Evolutionary conservation across 2,797 vertebrate species (phyloP).

Genomic region (Morelia viridis): DNA sequence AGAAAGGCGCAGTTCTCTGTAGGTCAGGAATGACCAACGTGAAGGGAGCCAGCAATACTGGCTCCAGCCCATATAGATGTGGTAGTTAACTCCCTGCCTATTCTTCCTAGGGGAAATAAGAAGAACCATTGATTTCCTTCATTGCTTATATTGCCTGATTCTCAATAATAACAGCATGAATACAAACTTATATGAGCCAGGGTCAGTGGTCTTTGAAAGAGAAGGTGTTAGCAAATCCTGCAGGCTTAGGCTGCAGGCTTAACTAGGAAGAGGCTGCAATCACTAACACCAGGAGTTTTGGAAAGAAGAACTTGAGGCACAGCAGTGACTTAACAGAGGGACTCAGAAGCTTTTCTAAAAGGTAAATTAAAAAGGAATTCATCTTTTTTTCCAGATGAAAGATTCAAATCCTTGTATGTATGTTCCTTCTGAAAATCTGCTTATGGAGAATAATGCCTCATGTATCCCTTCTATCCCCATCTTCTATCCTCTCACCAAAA

Average conservation of each 20-base stretch:
- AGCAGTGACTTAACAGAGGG: not conserved
- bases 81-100: not conserved
- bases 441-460: not conserved
- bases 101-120: conserved; percentile 15
- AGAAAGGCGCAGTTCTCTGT: not conserved
- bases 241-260: too few relatives aligned
- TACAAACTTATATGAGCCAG: not conserved
- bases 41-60: not conserved
- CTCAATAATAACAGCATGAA: not conserved
- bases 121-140: conserved; percentile 18
- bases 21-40: not conserved
- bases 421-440: not conserved
- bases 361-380: not conserved
- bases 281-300: not conserved
- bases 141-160: conserved; percentile 7
- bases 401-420: not conserved
- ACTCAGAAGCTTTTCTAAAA: not conserved
- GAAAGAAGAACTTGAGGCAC: not conserved
- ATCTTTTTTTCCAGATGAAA: not conserved
- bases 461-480: not conserved
- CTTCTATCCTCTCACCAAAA: too few relatives aligned
- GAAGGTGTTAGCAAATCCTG: not conserved
- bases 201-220: not conserved
- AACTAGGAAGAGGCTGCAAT: not conserved
- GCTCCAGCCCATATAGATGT: not conserved